phyloP scores from a whole-genome alignment of 2,797 vertebrate species.

The Bucorvus abyssinicus region DNA sequence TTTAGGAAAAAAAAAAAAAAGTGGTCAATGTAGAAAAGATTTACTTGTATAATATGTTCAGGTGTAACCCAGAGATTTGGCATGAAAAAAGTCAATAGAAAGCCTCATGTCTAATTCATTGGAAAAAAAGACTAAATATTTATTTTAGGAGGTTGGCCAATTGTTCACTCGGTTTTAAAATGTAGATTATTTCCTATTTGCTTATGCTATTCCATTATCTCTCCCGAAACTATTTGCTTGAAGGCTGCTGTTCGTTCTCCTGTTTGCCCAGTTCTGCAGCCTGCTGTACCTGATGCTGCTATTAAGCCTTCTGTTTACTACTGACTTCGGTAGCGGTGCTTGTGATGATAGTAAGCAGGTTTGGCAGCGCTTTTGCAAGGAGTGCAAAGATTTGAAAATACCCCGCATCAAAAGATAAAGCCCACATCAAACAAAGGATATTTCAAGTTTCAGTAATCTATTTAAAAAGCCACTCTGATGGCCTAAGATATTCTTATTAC shows the following conservation, averaged over 20 bases:
- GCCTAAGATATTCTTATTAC: neutral
- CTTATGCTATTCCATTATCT: neutral
- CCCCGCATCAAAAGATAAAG: neutral
- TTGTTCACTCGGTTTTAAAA: neutral
- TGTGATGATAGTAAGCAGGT: accelerated
- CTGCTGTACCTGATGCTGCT: neutral
- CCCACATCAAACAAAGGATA: neutral
- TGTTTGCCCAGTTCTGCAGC: neutral
- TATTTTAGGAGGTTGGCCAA: neutral
- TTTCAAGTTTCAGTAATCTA: neutral
- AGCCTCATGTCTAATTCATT: neutral
- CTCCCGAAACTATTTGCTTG: neutral
- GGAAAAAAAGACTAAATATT: neutral
- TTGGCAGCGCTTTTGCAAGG: neutral
- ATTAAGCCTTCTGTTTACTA: neutral
- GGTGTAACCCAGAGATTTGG: neutral
- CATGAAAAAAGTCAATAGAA: neutral
- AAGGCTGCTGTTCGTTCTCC: neutral
- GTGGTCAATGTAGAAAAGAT: neutral
- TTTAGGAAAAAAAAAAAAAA: neutral
- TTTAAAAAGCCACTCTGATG: neutral
- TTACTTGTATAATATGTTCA: neutral
- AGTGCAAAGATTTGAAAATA: neutral
- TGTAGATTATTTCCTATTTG: neutral
- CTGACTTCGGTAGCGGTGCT: neutral